Evolutionary conservation across 2,113 vertebrate species (phyloP), one percentile per base, ranked within the genome.

Genomic region (Rhagologus leucostigma): DNA sequence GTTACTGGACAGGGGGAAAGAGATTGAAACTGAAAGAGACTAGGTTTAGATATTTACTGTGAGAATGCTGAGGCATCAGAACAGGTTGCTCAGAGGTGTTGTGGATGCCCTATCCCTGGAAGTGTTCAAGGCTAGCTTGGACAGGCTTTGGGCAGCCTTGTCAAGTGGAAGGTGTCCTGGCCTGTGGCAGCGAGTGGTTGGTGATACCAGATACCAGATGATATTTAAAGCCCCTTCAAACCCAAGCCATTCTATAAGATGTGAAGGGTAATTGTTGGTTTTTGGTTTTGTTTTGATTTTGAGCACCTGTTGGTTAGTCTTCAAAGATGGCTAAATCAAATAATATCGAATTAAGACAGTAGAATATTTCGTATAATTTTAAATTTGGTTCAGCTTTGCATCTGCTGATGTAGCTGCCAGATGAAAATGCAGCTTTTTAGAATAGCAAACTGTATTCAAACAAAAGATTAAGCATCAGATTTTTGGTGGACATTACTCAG

Each of bases 91-190:
- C 20, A 29, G 20, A 71, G 42, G 22, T 35, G 7, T 26, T 22
- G 42, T 64, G 30, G 16, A 9, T 55, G 20, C 6, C 20, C 16
- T 17, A 71, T 49, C 2, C 30, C 7, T 35, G 32, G 50, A 71
- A 49, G 3, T 23, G 32, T 21, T 56, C 32, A 49, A 64, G 42
- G 42, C 6, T 32, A 26, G 6, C 11, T 71, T 42, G 50, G 21
- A 64, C 11, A 41, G 21, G 21, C 9, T 64, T 57, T 73, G 42
- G 22, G 27, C 9, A 35, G 13, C 6, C 4, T 42, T 18, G 9
- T 33, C 32, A 27, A 65, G 12, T 50, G 27, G 80, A 57, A 41
- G 11, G 2, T 21, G 16, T 26, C 30, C n/a, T 0, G 0, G 35
- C 20, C 7, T 64, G 32, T 42, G 57, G 11, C 32, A 35, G 16